phyloP scores from a whole-genome alignment of 2,797 vertebrate genomes.

The Hydrolagus colliei region DNA sequence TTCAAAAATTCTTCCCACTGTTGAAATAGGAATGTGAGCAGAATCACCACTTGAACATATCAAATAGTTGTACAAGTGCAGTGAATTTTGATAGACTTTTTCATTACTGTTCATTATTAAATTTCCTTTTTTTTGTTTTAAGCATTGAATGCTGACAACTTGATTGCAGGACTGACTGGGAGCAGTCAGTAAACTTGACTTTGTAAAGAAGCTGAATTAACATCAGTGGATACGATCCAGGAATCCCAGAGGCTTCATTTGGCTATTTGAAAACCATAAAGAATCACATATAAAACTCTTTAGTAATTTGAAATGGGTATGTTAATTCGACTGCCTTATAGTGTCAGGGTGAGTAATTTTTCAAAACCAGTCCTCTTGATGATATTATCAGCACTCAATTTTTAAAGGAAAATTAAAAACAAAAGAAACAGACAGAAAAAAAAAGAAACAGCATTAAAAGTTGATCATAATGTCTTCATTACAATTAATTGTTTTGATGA shows the following conservation, averaged over 20 bases:
- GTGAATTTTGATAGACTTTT: not conserved
- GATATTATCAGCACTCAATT: not conserved
- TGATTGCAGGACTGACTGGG: not conserved
- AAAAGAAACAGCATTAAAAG: not conserved
- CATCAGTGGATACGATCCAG: conserved; percentile 10
- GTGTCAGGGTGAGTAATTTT: not conserved
- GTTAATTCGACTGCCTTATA: not conserved
- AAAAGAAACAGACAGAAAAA: not conserved
- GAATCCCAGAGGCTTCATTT: not conserved
- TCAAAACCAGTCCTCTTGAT: not conserved
- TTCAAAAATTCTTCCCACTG: not conserved
- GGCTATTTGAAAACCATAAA: no score
- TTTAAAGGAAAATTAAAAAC: not conserved
- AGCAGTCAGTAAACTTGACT: not conserved
- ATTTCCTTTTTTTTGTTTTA: not conserved
- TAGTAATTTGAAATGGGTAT: conserved; percentile 9
- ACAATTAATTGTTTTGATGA: not conserved
- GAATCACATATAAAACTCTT: no score
- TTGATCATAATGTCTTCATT: not conserved
- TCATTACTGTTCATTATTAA: not conserved
- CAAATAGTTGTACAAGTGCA: not conserved
- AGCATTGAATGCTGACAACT: not conserved
- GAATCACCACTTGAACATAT: not conserved
- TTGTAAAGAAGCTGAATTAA: not conserved
- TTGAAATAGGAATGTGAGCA: not conserved